Conservation (phyloP, 2,888 invertebrate species). For the Drosophila eohydei region DNA sequence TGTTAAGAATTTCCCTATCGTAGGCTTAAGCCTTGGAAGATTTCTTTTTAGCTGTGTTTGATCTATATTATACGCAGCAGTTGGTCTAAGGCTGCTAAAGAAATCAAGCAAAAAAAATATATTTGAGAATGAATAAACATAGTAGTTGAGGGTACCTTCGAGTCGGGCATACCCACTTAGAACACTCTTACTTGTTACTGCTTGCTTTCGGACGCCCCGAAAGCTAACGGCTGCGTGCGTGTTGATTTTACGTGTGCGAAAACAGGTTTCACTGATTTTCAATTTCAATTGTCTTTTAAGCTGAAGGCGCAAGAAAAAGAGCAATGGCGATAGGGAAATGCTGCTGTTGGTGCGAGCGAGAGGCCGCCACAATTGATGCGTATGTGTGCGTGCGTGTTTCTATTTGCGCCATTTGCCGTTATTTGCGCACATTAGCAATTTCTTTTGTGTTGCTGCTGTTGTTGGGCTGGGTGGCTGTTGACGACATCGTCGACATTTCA, state of each 20-base stretch:
- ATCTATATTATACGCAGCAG: no score
- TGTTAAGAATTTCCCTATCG: not conserved
- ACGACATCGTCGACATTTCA: constrained; percentile 23
- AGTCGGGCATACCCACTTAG: not conserved
- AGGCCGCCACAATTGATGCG: constrained; percentile 2
- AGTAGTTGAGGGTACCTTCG: not conserved
- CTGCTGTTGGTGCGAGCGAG: constrained; percentile 2
- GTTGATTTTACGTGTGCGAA: constrained; percentile 58
- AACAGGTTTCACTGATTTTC: constrained; percentile 76
- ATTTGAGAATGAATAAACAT: not conserved
- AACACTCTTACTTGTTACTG: constrained; percentile 16
- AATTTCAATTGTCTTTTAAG: constrained; percentile 71
- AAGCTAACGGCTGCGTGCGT: constrained; percentile 42
- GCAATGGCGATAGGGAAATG: constrained; percentile 11
- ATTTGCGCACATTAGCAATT: constrained; percentile 75
- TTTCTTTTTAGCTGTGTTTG: not conserved
- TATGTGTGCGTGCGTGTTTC: constrained; percentile 26
- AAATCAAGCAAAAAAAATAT: not conserved
- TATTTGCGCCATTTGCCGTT: constrained; percentile 66
- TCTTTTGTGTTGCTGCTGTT: constrained; percentile 60
- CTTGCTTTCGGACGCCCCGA: not conserved
- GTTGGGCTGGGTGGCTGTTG: constrained; percentile 46
- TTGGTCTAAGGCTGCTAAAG: no score
- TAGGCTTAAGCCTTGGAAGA: not conserved
- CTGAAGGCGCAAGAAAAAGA: constrained; percentile 13